These are phyloP conservation scores for Acanthosepion pharaonis DNA, from an alignment of 2,888 invertebrate genomes.

Conservation along the genomic window DNA sequence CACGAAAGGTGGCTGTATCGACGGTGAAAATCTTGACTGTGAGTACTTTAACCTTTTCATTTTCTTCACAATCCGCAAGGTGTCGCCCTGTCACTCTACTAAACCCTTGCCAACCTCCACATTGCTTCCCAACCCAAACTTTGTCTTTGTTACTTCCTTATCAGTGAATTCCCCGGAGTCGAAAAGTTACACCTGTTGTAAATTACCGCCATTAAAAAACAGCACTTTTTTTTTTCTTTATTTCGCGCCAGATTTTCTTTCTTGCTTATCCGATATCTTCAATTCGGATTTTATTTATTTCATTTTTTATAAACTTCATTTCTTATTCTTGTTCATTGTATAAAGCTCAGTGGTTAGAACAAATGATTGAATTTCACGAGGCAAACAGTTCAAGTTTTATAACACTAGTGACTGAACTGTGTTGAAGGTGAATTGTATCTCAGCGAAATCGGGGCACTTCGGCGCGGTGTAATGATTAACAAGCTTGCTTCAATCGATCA, in stretches of 20 bases:
- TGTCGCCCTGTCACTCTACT: neutral
- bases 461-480: too few species aligned
- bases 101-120: neutral
- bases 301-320: neutral
- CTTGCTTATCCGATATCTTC: slow-evolving; percentile 1
- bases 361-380: neutral
- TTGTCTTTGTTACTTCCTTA: neutral
- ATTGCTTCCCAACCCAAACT: neutral
- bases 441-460: too few species aligned
- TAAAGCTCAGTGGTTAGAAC: neutral
- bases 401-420: too few species aligned
- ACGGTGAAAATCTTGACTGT: neutral
- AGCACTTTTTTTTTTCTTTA: neutral
- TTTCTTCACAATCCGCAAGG: neutral
- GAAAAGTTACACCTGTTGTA: neutral
- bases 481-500: too few species aligned
- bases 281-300: neutral
- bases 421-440: too few species aligned
- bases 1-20: neutral
- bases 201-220: neutral
- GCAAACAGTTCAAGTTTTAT: too few species aligned
- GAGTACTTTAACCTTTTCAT: slow-evolving; percentile 33
- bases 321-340: neutral
- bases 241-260: neutral
- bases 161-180: neutral